A percentile compares a stretch with the other conserved stretches of the same genome.
Conservation (phyloP, 2,888 invertebrate species). For the Oscheius myriophilus region DNA sequence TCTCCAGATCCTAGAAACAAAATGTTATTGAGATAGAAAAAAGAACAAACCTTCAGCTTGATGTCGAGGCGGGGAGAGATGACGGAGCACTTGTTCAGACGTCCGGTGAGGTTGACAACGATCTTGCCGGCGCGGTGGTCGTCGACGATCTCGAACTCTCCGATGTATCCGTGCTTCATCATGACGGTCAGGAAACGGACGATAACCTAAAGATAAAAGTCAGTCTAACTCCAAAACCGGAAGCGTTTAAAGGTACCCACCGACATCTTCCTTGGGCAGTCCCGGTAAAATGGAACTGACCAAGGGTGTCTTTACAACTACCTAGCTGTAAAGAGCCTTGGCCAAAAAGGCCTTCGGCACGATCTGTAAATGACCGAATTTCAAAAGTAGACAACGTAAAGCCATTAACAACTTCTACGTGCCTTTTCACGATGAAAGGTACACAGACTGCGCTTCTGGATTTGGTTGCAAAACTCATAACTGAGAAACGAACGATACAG, state of each 20-base stretch:
- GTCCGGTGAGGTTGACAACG: conserved; percentile 96
- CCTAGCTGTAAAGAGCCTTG: conserved; percentile 55
- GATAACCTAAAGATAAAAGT: conserved; percentile 78
- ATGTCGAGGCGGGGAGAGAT: conserved; percentile 75
- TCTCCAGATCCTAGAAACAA: conserved; percentile 81
- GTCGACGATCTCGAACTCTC: conserved; percentile 99
- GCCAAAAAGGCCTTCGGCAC: conserved; percentile 45
- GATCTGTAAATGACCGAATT: conserved; percentile 35
- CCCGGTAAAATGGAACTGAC: conserved; percentile 35
- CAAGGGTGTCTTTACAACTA: conserved; percentile 51
- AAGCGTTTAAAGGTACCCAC: conserved; percentile 3
- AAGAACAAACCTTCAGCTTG: conserved; percentile 42
- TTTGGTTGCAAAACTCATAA: no score
- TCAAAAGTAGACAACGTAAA: not conserved
- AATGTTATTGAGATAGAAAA: not conserved
- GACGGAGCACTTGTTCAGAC: conserved; percentile 98
- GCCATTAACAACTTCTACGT: not conserved
- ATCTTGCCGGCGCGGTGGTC: conserved; percentile 99
- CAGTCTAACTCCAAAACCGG: not conserved
- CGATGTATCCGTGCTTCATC: conserved; percentile 99
- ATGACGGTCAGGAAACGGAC: conserved; percentile 98
- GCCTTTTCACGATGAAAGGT: not conserved
- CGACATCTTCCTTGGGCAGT: conserved; percentile 26
- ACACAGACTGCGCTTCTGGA: no score
- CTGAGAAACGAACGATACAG: not conserved